Conservation (phyloP, 2,888 invertebrate genomes). For the Pollenia griseotomentosa region DNA sequence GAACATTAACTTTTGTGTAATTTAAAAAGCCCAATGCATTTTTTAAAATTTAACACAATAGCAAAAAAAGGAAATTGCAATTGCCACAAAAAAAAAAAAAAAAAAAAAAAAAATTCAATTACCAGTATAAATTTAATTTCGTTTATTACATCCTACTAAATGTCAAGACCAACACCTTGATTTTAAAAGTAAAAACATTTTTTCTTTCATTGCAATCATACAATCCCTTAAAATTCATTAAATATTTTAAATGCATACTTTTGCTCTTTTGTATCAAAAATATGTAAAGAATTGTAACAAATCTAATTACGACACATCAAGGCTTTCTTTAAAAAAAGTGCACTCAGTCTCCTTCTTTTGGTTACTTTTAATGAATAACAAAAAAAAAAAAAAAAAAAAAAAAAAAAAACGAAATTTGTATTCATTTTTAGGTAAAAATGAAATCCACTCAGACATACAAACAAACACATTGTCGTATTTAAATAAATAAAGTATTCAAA, state of each 20-base stretch:
- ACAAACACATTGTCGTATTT: too few species aligned
- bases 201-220: background rate
- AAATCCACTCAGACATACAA: slow-evolving; percentile 47
- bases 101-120: background rate
- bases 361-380: slow-evolving; percentile 16
- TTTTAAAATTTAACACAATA: too few species aligned
- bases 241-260: slow-evolving; percentile 51
- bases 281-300: slow-evolving; percentile 41
- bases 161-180: background rate
- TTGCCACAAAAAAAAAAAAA: too few species aligned
- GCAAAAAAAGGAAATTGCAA: too few species aligned
- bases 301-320: slow-evolving; percentile 68
- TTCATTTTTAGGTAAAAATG: slow-evolving; percentile 38
- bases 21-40: too few species aligned
- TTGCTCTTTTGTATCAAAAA: slow-evolving; percentile 47
- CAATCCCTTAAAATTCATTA: slow-evolving; percentile 18
- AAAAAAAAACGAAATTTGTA: slow-evolving; percentile 11
- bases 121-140: background rate
- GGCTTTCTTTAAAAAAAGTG: slow-evolving; percentile 32
- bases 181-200: slow-evolving; percentile 9
- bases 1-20: too few species aligned
- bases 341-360: slow-evolving; percentile 27
- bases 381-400: slow-evolving; percentile 18
- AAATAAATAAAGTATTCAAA: slow-evolving; percentile 64
- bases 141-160: background rate